Conservation (phyloP, 2,797 vertebrate species). For the Acomys russatus region DNA sequence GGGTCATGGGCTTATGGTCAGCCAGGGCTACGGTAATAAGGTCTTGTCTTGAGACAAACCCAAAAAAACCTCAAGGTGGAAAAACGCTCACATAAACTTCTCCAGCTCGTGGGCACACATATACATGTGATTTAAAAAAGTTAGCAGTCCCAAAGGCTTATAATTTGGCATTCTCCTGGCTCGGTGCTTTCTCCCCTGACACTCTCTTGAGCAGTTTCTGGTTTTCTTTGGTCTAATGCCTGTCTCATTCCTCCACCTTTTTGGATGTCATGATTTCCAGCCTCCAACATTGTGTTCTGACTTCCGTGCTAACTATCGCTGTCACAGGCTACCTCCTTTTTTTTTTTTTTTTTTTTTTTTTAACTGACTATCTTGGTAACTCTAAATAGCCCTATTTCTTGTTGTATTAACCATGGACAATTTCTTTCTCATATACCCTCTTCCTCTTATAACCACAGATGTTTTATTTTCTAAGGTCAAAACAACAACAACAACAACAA, state of each 20-base stretch:
- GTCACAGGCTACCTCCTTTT: background rate
- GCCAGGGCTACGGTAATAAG: background rate
- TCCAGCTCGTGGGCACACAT: accelerated
- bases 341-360: background rate
- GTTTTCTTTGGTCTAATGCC: background rate
- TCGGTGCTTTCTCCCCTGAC: accelerated
- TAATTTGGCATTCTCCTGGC: background rate
- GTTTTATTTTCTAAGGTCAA: conserved; percentile 70
- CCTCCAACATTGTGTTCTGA: background rate
- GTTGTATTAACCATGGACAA: background rate
- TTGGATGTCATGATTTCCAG: background rate
- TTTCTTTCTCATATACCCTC: background rate
- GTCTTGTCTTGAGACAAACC: background rate
- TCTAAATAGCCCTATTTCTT: conserved; percentile 56
- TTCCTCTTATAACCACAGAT: conserved; percentile 27
- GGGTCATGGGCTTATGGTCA: background rate
- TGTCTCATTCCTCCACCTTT: background rate
- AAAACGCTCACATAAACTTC: background rate
- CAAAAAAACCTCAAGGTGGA: background rate
- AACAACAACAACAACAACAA: background rate
- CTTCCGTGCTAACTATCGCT: background rate
- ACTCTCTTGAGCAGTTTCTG: background rate
- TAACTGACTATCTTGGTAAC: background rate
- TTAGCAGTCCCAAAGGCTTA: background rate
- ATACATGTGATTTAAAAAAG: background rate